Base-by-base conservation (phyloP, 2,888 invertebrate species). In the Gymnoscelis rufifasciata region DNA sequence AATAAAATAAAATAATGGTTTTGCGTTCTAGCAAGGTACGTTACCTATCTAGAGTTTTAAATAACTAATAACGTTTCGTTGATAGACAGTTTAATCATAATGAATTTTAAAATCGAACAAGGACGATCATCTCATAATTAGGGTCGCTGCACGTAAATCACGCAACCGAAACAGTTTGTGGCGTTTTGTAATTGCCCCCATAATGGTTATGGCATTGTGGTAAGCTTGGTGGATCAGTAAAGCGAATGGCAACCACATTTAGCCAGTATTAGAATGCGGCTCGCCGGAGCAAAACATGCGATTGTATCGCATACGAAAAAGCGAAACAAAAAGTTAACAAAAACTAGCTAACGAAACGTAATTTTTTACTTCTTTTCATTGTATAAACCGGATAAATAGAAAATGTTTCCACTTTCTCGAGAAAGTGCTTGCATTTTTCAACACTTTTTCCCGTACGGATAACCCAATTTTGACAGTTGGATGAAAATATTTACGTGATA, bases 161-260 rank as follows among this genome's bases (percentile, higher is more conserved):
- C 58, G 60, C 66, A 61, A 68, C 57, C 56, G 65, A 59, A 64
- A 27, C 14, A 47, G 36, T 66, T 68, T 58, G 66, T 66, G 63
- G 66, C 61, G 70, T 73, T 78, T 68, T 60, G 71, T 82, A 81
- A 82, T 82, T 80, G 75, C 74, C 66, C 61, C 66, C 63, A 56
- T 80, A 83, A 83, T 83, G 76, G 76, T 81, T 75, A 76, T 83
- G 78, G 79, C 80, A 83, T 82, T 83, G 82, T 81, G 70, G 60
- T 67, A 66, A 68, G 73, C 68, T 64, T 66, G 62, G 70, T 65
- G 60, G 48, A 51, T 57, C 53, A 41, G 52, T 50, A 53, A 43
- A 62, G 69, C 75, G 81, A 73, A 66, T 63, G 74, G 74, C 63
- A 64, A 55, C 52, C 56, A 59, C 66, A 71, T 73, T 69, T 73